phyloP scores from a whole-genome alignment of 2,113 vertebrate species.

The Condylura cristata region DNA sequence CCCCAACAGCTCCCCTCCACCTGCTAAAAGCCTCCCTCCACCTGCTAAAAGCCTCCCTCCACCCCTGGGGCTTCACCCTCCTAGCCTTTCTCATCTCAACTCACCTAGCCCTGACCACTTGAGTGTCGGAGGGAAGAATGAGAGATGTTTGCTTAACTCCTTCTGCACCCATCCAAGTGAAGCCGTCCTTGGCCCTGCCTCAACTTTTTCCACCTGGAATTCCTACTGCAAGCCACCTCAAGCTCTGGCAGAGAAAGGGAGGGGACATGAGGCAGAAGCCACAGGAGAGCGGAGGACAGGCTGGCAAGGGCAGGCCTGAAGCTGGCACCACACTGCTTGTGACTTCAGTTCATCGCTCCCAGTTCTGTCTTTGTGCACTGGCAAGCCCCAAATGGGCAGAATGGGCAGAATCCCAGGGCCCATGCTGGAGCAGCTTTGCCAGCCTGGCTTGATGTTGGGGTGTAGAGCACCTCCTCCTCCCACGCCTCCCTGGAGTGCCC shows the following conservation, averaged over 20 bases:
- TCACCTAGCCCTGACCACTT: neutral
- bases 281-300: neutral
- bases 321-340: neutral
- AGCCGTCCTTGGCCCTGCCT: neutral
- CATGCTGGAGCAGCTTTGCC: neutral
- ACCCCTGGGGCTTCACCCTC: neutral
- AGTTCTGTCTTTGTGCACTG: neutral
- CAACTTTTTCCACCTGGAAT: neutral
- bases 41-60: constrained; percentile 71
- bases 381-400: neutral
- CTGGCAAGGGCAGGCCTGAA: neutral
- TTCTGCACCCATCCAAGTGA: neutral
- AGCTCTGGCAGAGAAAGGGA: neutral
- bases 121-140: neutral
- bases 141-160: constrained; percentile 45
- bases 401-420: neutral
- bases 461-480: neutral
- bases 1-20: constrained; percentile 54
- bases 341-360: neutral
- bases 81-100: neutral
- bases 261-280: neutral
- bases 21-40: constrained; percentile 72
- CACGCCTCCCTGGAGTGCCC: neutral
- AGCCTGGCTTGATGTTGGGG: neutral
- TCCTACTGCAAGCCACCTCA: neutral